These are phyloP conservation scores for Jordanella pulchra DNA, from an alignment of 2,797 vertebrate genomes.

Conservation along the genomic window DNA sequence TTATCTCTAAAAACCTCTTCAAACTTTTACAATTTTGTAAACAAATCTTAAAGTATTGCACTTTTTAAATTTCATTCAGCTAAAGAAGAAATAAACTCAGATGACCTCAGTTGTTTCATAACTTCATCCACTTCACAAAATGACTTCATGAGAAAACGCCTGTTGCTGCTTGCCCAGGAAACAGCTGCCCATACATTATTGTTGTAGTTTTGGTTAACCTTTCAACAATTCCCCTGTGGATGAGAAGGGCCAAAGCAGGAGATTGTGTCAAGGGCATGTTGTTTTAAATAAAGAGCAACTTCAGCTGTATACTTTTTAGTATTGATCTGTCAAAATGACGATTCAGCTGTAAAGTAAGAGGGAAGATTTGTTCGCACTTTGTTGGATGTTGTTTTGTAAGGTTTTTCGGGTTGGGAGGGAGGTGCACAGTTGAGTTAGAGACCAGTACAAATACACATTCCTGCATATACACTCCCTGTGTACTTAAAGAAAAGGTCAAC, in stretches of 20 bases:
- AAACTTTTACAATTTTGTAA: background rate
- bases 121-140: conserved; percentile 20
- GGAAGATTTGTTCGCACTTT: conserved; percentile 64
- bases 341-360: conserved; percentile 60
- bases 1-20: background rate
- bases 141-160: conserved; percentile 68
- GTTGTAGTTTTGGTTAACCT: conserved; percentile 70
- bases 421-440: background rate
- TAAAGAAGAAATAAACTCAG: background rate
- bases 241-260: conserved; percentile 66
- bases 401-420: background rate
- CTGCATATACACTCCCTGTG: background rate
- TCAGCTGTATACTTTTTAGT: conserved; percentile 65
- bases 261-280: conserved; percentile 57
- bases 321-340: conserved; percentile 58
- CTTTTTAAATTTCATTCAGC: background rate
- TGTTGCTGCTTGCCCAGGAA: conserved; percentile 65
- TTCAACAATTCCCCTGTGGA: conserved; percentile 63
- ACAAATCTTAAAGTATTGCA: background rate
- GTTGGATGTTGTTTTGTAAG: conserved; percentile 58
- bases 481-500: no score
- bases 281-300: conserved; percentile 71
- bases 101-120: conserved; percentile 40
- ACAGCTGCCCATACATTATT: conserved; percentile 69
- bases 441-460: background rate